phyloP scores from a whole-genome alignment of 2,888 invertebrate species.

The Mimas tiliae region DNA sequence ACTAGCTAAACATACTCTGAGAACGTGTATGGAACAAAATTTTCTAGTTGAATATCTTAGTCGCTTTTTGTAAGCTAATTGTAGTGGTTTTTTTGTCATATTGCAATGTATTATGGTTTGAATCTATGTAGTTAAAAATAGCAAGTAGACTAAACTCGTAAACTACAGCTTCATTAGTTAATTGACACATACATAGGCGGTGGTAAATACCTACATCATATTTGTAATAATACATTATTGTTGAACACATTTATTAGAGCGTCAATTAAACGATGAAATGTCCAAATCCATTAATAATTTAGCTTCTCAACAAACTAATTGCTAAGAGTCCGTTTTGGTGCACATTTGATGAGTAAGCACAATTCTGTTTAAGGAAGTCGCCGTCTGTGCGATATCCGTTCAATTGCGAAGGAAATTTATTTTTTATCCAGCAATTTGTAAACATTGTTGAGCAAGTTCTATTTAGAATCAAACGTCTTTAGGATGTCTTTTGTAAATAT shows the following conservation, averaged over 20 bases:
- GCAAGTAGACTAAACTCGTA: no score
- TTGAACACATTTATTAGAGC: background rate
- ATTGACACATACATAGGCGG: background rate
- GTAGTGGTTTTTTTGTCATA: background rate
- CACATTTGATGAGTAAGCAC: constrained; percentile 39
- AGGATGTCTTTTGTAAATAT: background rate
- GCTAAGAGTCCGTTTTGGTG: constrained; percentile 23
- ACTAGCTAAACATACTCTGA: background rate
- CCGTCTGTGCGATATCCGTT: constrained; percentile 46
- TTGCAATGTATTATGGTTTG: background rate
- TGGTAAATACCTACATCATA: background rate
- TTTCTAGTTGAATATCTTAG: background rate
- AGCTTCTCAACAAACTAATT: constrained; percentile 1
- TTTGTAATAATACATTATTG: background rate
- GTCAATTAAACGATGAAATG: background rate
- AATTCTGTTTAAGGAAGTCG: constrained; percentile 43
- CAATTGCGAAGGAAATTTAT: constrained; percentile 20
- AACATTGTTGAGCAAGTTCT: background rate
- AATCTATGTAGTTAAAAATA: no score
- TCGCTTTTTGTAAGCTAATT: background rate
- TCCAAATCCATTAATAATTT: background rate
- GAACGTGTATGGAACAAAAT: background rate
- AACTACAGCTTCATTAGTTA: background rate
- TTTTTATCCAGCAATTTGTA: background rate
- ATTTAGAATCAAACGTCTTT: background rate